A percentile compares a stretch with the other conserved stretches of the same genome.
phyloP scores from a whole-genome alignment of 1,140 invertebrate genomes.

The Philotrypesis tridentata region DNA sequence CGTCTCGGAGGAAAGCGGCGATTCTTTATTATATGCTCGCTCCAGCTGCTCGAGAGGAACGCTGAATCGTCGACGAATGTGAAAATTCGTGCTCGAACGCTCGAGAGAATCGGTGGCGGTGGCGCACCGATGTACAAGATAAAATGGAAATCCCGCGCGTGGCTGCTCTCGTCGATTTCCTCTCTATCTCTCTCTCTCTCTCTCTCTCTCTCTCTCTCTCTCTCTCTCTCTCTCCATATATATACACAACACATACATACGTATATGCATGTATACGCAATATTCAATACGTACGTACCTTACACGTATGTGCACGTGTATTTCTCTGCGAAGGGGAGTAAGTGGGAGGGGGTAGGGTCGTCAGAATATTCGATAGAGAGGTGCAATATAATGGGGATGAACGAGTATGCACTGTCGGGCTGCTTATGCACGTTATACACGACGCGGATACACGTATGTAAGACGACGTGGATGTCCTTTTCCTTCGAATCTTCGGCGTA shows the following conservation, averaged over 20 bases:
- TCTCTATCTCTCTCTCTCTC: neutral
- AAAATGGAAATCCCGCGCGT: slow-evolving; percentile 8
- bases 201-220: no score
- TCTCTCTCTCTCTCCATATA: no score
- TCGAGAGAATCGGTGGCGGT: neutral
- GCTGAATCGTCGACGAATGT: neutral
- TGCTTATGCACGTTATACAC: no score
- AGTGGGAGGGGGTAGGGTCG: neutral
- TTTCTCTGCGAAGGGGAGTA: no score
- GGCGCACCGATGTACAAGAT: neutral
- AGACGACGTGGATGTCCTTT: no score
- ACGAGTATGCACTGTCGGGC: neutral
- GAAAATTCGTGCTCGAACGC: slow-evolving; percentile 30
- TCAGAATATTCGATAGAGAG: neutral
- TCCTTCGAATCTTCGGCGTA: no score
- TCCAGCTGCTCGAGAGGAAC: no score
- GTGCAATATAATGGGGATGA: neutral
- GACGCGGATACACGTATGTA: no score
- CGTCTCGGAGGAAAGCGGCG: no score
- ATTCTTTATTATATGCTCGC: neutral
- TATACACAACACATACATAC: no score
- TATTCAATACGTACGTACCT: no score
- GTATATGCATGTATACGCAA: no score
- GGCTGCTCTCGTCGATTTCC: neutral
- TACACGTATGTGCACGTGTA: neutral